A percentile compares a stretch with the other conserved stretches of the same genome.
Conservation (phyloP, 2,888 invertebrate species). For the Hemaris fuciformis region DNA sequence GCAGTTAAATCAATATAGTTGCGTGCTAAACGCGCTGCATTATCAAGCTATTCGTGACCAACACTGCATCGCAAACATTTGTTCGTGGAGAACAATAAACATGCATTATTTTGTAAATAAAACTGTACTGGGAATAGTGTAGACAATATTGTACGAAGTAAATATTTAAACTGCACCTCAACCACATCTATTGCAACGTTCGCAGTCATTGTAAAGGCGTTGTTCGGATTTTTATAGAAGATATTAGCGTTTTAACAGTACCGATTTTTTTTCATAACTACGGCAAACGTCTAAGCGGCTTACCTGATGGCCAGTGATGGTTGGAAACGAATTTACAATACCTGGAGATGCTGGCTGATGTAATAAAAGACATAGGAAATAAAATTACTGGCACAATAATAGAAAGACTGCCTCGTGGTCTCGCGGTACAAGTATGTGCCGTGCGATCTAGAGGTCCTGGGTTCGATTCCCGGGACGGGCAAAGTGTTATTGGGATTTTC, state of each 20-base stretch:
- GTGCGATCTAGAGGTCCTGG: too few relatives aligned
- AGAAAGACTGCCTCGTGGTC: too few relatives aligned
- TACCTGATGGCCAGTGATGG: too few relatives aligned
- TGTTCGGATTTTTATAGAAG: neutral
- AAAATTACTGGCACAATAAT: too few relatives aligned
- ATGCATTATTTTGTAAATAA: constrained; percentile 37
- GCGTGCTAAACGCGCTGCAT: constrained; percentile 9
- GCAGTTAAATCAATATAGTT: neutral
- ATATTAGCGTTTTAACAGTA: too few relatives aligned
- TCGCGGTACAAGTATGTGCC: too few relatives aligned
- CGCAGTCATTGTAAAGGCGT: neutral
- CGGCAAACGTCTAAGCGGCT: too few relatives aligned
- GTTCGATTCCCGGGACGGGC: too few relatives aligned
- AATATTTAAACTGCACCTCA: constrained; percentile 7
- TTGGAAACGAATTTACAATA: too few relatives aligned
- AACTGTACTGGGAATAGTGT: constrained; percentile 35
- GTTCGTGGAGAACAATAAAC: constrained; percentile 22
- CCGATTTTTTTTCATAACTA: neutral
- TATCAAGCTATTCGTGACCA: neutral
- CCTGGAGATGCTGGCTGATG: too few relatives aligned
- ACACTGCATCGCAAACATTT: constrained; percentile 7
- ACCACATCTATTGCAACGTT: neutral
- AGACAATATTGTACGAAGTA: constrained; percentile 30
- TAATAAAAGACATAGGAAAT: too few relatives aligned
- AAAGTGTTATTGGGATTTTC: too few relatives aligned